phyloP scores from a whole-genome alignment of 2,888 invertebrate species.

The Chouioia cunea region DNA sequence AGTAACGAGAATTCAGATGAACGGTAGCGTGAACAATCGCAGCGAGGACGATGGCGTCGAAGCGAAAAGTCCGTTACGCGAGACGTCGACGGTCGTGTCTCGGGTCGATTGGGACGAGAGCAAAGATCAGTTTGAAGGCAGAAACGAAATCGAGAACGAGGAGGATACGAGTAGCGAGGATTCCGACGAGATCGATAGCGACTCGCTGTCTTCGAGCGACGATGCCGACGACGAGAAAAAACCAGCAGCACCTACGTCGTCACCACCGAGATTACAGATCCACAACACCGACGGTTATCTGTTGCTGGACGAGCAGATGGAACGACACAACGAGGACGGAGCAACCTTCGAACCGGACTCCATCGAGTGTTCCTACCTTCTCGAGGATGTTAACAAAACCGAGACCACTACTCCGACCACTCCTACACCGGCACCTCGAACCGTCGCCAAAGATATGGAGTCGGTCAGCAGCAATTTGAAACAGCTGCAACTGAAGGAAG shows the following conservation, averaged over 20 bases:
- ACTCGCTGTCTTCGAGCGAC: slow-evolving; percentile 72
- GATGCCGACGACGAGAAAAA: slow-evolving; percentile 59
- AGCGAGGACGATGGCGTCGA: slow-evolving; percentile 64
- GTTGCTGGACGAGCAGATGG: slow-evolving; percentile 68
- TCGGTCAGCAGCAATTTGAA: slow-evolving; percentile 60
- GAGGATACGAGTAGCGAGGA: slow-evolving; percentile 56
- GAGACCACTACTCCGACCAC: background rate
- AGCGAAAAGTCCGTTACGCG: slow-evolving; percentile 55
- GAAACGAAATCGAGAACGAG: slow-evolving; percentile 48
- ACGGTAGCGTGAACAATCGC: slow-evolving; percentile 27
- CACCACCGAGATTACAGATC: slow-evolving; percentile 80
- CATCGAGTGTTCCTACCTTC: slow-evolving; percentile 57
- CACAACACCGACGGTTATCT: slow-evolving; percentile 80
- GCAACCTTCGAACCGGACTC: slow-evolving; percentile 64
- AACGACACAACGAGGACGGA: slow-evolving; percentile 49
- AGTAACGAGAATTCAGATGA: slow-evolving; percentile 8
- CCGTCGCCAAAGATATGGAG: slow-evolving; percentile 53
- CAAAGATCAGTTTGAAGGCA: slow-evolving; percentile 64
- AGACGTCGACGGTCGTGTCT: slow-evolving; percentile 71
- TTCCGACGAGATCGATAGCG: slow-evolving; percentile 72
- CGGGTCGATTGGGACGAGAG: slow-evolving; percentile 72
- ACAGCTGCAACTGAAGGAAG: slow-evolving; percentile 58
- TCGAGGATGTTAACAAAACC: slow-evolving; percentile 7
- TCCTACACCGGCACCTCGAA: background rate
- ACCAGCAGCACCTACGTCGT: slow-evolving; percentile 47